Base-by-base conservation (phyloP, 2,888 invertebrate genomes). In the Cistogaster globosa region DNA sequence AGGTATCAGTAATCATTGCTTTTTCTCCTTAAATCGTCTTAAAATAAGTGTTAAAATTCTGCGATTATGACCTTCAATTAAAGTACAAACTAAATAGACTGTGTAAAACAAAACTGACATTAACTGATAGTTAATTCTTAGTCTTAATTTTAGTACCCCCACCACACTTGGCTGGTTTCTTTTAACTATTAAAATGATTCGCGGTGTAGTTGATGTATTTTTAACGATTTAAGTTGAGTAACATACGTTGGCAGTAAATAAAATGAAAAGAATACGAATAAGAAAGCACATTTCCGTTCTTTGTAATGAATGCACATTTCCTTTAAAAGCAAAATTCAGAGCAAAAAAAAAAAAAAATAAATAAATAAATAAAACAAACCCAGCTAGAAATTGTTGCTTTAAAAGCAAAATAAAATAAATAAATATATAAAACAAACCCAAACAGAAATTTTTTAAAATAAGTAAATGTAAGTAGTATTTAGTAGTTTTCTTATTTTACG, bases 241-340 rank as follows among this genome's bases (percentile, higher is more conserved):
- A 76, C 82, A 82, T 82, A 82, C 58, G 82, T 80, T 69, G 71
- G 62, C 8, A 53, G 7, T 11, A 67, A 14, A 67, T 11, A 67
- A 32, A 53, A 55, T n/a, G n/a, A 32, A 58, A 7, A 75, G 18
- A 68, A 58, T 45, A 51, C 18, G 8, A 20, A 53, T 18, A 20
- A 65, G 60, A 68, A 58, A 81, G 75, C 53, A 81, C 77, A 85
- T 85, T 85, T 85, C 82, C 85, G 76, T 74, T 83, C 67, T 58
- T 12, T 58, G 80, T 86, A 86, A 83, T 81, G 80, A 80, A 86
- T 83, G 80, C 82, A 82, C 78, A 82, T 82, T 85, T 85, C 82
- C 78, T 78, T 78, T 68, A 55, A 62, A 68, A 74, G 68, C 55
- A 58, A 58, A 80, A 62, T 65, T 51, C 42, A 62, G 22, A 75